Evolutionary conservation across 1,140 invertebrate species (phyloP).

Genomic region (Lethrus apterus): DNA sequence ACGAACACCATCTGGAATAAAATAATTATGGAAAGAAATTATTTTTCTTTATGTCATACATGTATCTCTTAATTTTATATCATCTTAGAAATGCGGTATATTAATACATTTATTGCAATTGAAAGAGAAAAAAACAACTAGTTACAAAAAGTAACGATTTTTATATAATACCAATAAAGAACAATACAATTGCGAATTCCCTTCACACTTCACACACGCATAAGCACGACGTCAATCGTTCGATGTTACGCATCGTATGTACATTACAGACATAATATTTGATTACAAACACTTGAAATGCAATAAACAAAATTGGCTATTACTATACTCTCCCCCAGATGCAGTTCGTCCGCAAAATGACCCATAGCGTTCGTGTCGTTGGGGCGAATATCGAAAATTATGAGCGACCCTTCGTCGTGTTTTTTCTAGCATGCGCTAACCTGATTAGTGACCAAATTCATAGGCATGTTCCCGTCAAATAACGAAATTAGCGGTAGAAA

Average conservation of each 20-base stretch:
- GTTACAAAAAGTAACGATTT: too few relatives aligned
- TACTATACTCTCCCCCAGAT: background rate
- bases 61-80: too few relatives aligned
- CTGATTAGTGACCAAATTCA: conserved; percentile 10
- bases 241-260: background rate
- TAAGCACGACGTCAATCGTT: background rate
- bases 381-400: background rate
- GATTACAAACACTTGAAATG: conserved; percentile 5
- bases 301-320: conserved; percentile 11
- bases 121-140: too few relatives aligned
- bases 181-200: too few relatives aligned
- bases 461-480: conserved; percentile 5
- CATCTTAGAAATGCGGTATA: too few relatives aligned
- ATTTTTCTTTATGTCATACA: too few relatives aligned
- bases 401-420: background rate
- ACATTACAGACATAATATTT: conserved; percentile 1
- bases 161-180: too few relatives aligned
- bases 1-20: too few relatives aligned
- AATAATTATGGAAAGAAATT: too few relatives aligned
- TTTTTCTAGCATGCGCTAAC: conserved; percentile 12
- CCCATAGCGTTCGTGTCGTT: background rate
- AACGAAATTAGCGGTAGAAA: conserved; percentile 16
- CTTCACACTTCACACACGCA: too few relatives aligned
- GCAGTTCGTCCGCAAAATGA: background rate
- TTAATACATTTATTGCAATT: too few relatives aligned